phyloP scores from a whole-genome alignment of 2,113 vertebrate genomes.

The Mystacornis crossleyi region DNA sequence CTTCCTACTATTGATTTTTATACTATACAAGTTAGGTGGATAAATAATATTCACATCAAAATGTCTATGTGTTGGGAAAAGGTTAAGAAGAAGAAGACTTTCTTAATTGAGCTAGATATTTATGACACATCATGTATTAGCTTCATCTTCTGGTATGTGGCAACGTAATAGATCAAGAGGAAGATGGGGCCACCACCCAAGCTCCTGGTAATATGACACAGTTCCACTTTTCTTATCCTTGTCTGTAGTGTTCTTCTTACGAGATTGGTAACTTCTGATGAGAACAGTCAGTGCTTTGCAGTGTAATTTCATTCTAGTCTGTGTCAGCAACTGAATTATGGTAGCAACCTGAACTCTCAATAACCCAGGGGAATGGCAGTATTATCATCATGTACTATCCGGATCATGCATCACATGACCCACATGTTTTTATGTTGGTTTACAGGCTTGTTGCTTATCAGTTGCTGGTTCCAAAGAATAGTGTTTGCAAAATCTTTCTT shows the following conservation, averaged over 20 bases:
- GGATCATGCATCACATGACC: neutral
- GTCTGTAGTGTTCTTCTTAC: neutral
- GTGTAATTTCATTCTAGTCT: neutral
- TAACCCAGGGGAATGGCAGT: neutral
- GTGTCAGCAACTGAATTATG: neutral
- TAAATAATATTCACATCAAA: neutral
- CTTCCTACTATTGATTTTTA: neutral
- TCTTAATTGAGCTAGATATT: neutral
- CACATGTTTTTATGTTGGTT: neutral
- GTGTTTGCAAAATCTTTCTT: neutral
- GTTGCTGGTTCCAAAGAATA: neutral
- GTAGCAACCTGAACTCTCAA: neutral
- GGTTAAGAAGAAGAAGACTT: neutral
- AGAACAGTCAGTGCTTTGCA: constrained; percentile 7
- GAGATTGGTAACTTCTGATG: neutral
- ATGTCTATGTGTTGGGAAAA: neutral
- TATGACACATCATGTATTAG: neutral
- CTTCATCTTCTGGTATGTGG: neutral
- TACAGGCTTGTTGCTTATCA: neutral
- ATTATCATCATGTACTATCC: neutral
- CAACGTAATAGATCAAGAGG: neutral
- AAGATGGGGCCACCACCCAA: neutral
- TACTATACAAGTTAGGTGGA: neutral
- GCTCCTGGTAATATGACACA: neutral
- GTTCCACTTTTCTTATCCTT: neutral